Base-by-base conservation (phyloP, 1,140 invertebrate species). In the Papilio glaucus region DNA sequence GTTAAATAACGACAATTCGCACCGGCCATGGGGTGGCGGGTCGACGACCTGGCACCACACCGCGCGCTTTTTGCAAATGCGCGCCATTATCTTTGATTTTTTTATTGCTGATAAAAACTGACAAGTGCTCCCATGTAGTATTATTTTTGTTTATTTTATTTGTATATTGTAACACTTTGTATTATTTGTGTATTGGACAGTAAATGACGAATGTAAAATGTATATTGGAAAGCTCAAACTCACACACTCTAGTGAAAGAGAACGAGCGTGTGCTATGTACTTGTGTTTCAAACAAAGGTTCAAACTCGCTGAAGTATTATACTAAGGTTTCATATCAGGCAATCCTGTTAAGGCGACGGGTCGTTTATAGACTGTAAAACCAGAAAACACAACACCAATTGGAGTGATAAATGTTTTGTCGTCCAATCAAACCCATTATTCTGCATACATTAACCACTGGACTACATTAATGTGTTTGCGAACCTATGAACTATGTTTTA, bases 1-100 rank as follows among this genome's bases (percentile, higher is more conserved):
- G 61, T 38, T 62, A 62, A 62, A 62, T 62, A 62, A 62, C 61
- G 33, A 62, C 38, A 62, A 62, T 62, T 62, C 61, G 45, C 29
- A 33, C 29, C 4, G 33, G 29, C 13, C 61, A 33, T 33, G 13
- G 61, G 33, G 61, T 29, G 61, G 10, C 29, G 7, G 61, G 33
- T 62, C 61, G 33, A 38, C 9, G 61, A 62, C 33, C 61, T 33
- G n/a, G 15, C 26, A 4, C 15, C 15, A 15, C 61, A 15, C 33
- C 33, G 33, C 29, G 26, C 12, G 12, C 29, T 62, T 62, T 62
- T 62, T 38, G 61, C 33, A 15, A 38, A 37, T 49, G 29, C 33
- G 5, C 33, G 12, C 26, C 33, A 62, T 18, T 62, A 60, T 60
- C 7, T 62, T 18, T 21, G 15, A 49, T 49, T 10, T 21, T 15